Base-by-base conservation (phyloP, 1,140 invertebrate species). In the Coenobita brevimanus region DNA sequence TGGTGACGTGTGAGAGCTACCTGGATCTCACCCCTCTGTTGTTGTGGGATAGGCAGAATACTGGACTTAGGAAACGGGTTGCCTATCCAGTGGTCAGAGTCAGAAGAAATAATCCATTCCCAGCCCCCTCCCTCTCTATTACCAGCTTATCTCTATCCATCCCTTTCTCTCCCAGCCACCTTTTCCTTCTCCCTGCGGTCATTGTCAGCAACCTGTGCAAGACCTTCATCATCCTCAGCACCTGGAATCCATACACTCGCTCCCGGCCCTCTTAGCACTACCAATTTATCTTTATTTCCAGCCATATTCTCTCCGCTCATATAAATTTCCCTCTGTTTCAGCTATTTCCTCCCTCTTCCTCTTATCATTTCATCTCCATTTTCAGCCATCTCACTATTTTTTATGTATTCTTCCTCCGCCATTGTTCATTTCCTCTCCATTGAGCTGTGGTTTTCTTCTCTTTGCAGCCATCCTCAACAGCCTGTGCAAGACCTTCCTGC, bases 401-500 rank as follows among this genome's bases (percentile, higher is more conserved):
- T 43, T n/a, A n/a, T 50, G 38, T 46, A 36, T 3, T 43, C 4
- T 8, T 46, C 36, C 27, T 24, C 50, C 33, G 2, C 17, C n/a
- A 36, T 76, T 43, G 1, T 43, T 21, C 2, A 15, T n/a, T 43
- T n/a, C 43, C 27, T 27, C 13, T 21, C 15, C 21, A 30, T 33
- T 67, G 24, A 2, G 8, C n/a, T 41, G 17, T 43, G 17, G 21
- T 46, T 36, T 57, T 30, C 38, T 62, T 24, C 17, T 36, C 50
- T 10, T 27, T 27, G 15, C 89, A 90, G 89, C 82, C 24, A 90
- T 90, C 41, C 82, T 90, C 6, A 81, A 96, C 92, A 96, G 96
- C 54, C 93, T 98, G 75, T 98, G 97, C 93, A 95, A 97, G 92
- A 95, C 97, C 92, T 97, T 98, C 93, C 95, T 98, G 67, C 95